A percentile compares a stretch with the other conserved stretches of the same genome.
Evolutionary conservation across 2,797 vertebrate species (phyloP).

Genomic region (Malacoctenus gilli): DNA sequence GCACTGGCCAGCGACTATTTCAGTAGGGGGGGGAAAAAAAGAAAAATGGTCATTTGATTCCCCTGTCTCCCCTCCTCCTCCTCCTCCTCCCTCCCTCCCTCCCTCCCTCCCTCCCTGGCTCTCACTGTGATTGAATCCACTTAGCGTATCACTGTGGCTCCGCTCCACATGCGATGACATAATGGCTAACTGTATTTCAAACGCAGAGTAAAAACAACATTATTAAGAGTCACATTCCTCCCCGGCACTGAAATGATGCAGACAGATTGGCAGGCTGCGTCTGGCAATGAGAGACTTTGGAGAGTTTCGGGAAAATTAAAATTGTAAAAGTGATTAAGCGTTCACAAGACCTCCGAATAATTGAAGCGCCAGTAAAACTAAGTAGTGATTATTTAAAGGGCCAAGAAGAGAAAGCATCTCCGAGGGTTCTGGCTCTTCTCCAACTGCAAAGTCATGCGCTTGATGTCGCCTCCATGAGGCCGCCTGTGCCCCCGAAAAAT

Average conservation of each 20-base stretch:
- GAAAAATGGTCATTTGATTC: conserved; percentile 46
- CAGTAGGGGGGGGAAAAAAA: conserved; percentile 27
- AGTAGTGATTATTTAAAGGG: conserved; percentile 14
- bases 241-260: conserved; percentile 3
- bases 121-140: conserved; percentile 63
- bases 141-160: conserved; percentile 53
- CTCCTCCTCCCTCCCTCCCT: neutral
- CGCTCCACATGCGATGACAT: conserved; percentile 51
- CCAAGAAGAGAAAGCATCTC: conserved; percentile 3
- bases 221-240: conserved; percentile 25
- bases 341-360: conserved; percentile 21
- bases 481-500: conserved; percentile 1
- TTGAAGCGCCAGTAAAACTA: conserved; percentile 6
- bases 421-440: neutral
- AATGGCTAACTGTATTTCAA: conserved; percentile 56
- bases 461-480: conserved; percentile 7
- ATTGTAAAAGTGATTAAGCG: conserved; percentile 13
- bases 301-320: conserved; percentile 13
- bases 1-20: conserved; percentile 55
- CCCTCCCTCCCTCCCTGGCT: conserved; percentile 21
- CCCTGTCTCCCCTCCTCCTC: conserved; percentile 8
- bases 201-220: conserved; percentile 21
- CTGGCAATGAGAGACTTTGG: conserved; percentile 13
- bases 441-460: neutral
- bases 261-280: conserved; percentile 8